A percentile compares a stretch with the other conserved stretches of the same genome.
Conservation (phyloP, 2,113 vertebrate genomes). For the Lathamus discolor region DNA sequence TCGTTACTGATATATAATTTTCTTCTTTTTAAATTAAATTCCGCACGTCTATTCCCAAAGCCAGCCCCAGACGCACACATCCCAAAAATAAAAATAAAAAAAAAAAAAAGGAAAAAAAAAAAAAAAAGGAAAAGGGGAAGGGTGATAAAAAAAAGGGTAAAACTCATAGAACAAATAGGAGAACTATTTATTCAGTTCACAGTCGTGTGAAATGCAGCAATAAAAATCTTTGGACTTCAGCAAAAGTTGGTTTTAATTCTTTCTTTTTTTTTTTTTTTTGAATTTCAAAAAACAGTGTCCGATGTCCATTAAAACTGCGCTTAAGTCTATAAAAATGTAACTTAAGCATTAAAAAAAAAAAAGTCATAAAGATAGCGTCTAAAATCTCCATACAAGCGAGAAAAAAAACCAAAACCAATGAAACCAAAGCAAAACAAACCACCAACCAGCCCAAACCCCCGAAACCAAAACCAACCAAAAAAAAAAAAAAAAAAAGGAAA, state of each 20-base stretch:
- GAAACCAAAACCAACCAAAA: constrained; percentile 44
- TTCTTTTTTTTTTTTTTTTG: constrained; percentile 69
- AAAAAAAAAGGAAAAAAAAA: background rate
- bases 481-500: constrained; percentile 43
- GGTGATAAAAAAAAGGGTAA: constrained; percentile 50
- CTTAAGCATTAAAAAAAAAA: constrained; percentile 73
- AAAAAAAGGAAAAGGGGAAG: constrained; percentile 18
- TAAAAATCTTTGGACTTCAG: constrained; percentile 99
- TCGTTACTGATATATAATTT: background rate
- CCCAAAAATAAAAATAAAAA: background rate
- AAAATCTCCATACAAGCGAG: constrained; percentile 68
- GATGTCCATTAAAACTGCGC: constrained; percentile 79
- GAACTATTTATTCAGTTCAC: constrained; percentile 90
- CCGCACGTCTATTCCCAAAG: background rate
- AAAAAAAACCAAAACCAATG: constrained; percentile 37
- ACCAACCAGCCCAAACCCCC: constrained; percentile 31
- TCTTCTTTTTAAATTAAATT: background rate
- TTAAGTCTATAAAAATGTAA: constrained; percentile 78
- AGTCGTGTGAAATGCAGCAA: constrained; percentile 98
- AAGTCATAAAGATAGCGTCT: constrained; percentile 67
- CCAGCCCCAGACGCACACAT: background rate
- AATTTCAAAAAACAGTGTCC: constrained; percentile 78
- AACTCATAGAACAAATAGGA: constrained; percentile 82
- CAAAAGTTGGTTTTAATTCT: constrained; percentile 78
- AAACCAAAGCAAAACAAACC: background rate